Evolutionary conservation across 2,113 vertebrate genomes (phyloP), one percentile per base, ranked within the genome.

Genomic region (Nesoenas mayeri): DNA sequence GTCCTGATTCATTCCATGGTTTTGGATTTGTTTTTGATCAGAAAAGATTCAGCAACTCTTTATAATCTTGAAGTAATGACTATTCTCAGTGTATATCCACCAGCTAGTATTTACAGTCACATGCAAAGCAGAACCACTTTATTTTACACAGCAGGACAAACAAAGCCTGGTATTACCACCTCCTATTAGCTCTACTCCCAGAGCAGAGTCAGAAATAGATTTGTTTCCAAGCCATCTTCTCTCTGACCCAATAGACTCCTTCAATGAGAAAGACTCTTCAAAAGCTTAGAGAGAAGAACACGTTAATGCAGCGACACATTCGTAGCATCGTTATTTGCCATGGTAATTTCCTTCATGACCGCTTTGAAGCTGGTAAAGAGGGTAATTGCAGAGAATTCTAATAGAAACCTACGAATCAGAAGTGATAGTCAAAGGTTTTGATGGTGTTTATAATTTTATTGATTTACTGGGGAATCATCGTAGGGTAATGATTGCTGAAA

Each of bases 101-200:
- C n/a, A 83, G 83, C 11, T 81, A 62, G 25, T 56, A 86, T 91
- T 96, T 96, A 66, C 67, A 93, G 65, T 42, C 91, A 44, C 61
- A 77, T 70, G 56, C 57, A 92, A 93, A 96, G 47, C 44, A 65
- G 29, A 58, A 77, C 42, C 78, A 51, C 21, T 91, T 86, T 93
- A 85, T 95, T 97, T 94, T 97, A 88, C 67, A 81, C 60, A 96
- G 71, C 77, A 73, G 87, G 69, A 42, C 57, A 90, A 95, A 95
- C 51, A 84, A 85, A 92, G 65, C 84, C 60, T 78, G 62, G 44
- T 88, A 95, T 95, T 88, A 94, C 74, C 61, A 87, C 32, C 12
- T 91, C 56, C 73, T 91, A 57, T 84, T 44, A 73, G 57, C 77
- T 86, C 88, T 96, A 82, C 62, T 58, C 47, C 21, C 7, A 74